These are phyloP conservation scores for Scelioninae gen. 1 DNA, from an alignment of 2,888 invertebrate genomes.

Conservation along the genomic window DNA sequence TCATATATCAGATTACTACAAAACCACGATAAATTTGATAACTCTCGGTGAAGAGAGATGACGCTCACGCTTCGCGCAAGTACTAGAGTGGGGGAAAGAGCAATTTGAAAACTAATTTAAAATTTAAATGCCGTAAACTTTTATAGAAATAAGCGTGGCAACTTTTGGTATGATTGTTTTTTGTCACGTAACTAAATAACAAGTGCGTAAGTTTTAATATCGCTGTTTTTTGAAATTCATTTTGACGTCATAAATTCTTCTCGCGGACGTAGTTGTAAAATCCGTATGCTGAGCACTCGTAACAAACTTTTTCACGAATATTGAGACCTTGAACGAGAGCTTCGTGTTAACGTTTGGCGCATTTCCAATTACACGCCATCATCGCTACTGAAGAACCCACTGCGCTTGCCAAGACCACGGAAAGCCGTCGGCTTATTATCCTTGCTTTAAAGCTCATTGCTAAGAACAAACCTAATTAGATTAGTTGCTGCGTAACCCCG, in stretches of 20 bases:
- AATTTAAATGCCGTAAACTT: conserved; percentile 52
- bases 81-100: neutral
- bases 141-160: conserved; percentile 39
- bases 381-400: conserved; percentile 39
- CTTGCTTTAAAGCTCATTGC: conserved; percentile 47
- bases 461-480: conserved; percentile 65
- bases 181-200: conserved; percentile 48
- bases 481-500: conserved; percentile 51
- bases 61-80: neutral
- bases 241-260: conserved; percentile 36
- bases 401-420: conserved; percentile 45
- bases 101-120: conserved; percentile 46
- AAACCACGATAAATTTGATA: conserved; percentile 27
- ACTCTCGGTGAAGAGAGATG: neutral
- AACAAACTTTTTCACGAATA: conserved; percentile 57
- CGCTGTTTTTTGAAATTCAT: conserved; percentile 38
- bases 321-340: conserved; percentile 64
- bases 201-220: conserved; percentile 46
- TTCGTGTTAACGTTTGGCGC: conserved; percentile 52
- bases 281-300: conserved; percentile 42
- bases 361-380: conserved; percentile 64
- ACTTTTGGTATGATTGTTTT: conserved; percentile 55
- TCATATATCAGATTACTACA: conserved; percentile 38
- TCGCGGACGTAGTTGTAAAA: conserved; percentile 16
- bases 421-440: conserved; percentile 50